These are phyloP conservation scores for Anguilla marmorata DNA, from an alignment of 2,797 vertebrate genomes.

Conservation along the genomic window DNA sequence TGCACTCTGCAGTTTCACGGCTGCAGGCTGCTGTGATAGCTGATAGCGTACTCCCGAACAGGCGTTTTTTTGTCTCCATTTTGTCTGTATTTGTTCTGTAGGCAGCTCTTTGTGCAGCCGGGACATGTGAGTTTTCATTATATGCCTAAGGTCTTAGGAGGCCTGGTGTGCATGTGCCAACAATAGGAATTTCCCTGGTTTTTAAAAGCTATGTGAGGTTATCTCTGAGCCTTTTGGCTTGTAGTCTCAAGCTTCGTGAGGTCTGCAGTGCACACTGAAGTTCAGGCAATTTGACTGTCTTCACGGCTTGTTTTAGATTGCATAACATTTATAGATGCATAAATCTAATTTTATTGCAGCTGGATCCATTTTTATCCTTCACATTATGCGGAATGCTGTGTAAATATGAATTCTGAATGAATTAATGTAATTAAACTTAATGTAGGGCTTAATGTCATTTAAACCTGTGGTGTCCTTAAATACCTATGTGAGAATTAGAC, in stretches of 20 bases:
- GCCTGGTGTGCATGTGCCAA: slow-evolving; percentile 70
- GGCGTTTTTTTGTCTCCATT: slow-evolving; percentile 55
- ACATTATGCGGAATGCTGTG: not conserved
- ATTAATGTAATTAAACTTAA: not conserved
- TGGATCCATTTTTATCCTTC: not conserved
- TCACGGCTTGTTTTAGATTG: not conserved
- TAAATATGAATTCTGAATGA: not conserved
- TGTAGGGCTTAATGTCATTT: not conserved
- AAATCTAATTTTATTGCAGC: not conserved
- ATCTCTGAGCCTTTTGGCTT: slow-evolving; percentile 57
- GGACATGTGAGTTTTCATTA: slow-evolving; percentile 60
- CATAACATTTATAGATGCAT: not conserved
- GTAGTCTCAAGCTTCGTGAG: slow-evolving; percentile 30
- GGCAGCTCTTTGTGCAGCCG: slow-evolving; percentile 67
- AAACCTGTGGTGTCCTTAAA: not conserved
- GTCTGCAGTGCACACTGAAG: not conserved
- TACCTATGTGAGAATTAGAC: not conserved
- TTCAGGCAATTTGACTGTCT: not conserved
- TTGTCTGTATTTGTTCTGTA: slow-evolving; percentile 64
- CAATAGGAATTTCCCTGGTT: slow-evolving; percentile 83
- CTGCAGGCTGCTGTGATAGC: slow-evolving; percentile 47
- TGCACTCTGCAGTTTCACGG: slow-evolving; percentile 24
- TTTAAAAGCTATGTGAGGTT: slow-evolving; percentile 67
- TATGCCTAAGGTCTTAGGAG: slow-evolving; percentile 71
- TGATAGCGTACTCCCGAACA: slow-evolving; percentile 51